Evolutionary conservation across 2,888 invertebrate genomes (phyloP).

Genomic region (Blastobasis lacticolella): DNA sequence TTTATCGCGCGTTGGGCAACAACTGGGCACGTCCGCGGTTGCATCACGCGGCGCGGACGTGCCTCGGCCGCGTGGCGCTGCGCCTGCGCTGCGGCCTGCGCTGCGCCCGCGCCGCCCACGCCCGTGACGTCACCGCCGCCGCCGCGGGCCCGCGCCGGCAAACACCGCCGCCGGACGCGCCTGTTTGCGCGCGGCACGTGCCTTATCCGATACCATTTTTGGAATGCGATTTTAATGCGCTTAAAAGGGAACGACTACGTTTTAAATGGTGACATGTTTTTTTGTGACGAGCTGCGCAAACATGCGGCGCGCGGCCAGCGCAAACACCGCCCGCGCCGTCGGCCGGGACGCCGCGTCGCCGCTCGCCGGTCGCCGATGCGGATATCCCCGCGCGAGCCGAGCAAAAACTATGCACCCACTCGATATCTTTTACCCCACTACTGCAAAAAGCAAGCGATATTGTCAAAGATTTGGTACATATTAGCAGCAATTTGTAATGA

Average conservation of each 20-base stretch:
- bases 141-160: neutral
- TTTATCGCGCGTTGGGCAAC: no score
- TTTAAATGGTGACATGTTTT: slow-evolving; percentile 43
- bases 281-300: slow-evolving; percentile 38
- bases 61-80: neutral
- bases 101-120: neutral
- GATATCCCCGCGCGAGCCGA: no score
- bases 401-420: no score
- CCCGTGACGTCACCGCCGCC: neutral
- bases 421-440: no score
- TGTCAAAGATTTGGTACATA: no score
- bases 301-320: slow-evolving; percentile 15
- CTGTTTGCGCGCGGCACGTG: slow-evolving; percentile 48
- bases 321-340: neutral
- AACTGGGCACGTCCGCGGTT: no score
- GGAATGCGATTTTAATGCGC: slow-evolving; percentile 62
- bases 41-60: neutral
- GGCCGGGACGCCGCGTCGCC: no score
- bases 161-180: slow-evolving; percentile 16
- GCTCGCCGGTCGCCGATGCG: no score
- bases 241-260: slow-evolving; percentile 52
- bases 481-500: no score
- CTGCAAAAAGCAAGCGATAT: no score
- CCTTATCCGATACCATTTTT: slow-evolving; percentile 60
- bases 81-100: neutral